Base-by-base conservation (phyloP, 2,888 invertebrate genomes). In the Embidobia sp. region DNA sequence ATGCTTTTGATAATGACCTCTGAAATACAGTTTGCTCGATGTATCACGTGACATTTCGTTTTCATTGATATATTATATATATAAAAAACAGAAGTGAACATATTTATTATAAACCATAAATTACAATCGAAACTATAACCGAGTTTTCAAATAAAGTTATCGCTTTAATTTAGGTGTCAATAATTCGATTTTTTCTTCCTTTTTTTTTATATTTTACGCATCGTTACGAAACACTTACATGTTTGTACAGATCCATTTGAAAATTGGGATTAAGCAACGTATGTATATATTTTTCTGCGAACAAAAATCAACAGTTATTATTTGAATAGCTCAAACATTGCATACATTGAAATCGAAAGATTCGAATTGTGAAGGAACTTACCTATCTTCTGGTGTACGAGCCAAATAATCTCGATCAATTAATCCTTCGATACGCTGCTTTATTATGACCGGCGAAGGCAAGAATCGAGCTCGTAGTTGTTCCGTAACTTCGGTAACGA, bases 381-480 rank as follows among this genome's bases (percentile, higher is more conserved):
- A 90, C 90, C 96, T 94, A 93, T 99, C 99, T 91, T 98, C 97
- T 70, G 97, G 95, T 88, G 98, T 98, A 90, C 99, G 94, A 82
- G 98, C 97, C 89, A 99, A 93, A 92, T 99, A 99, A 91, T 99
- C 99, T 83, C 99, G 93, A 91, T 99, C 99, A 90, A 99, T 99
- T 87, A 99, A 94, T 78, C 98, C 98, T 92, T 99, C 99, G 91
- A 99, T 99, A 90, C 99, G 94, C 91, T 99, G 98, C 92, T 99
- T 99, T 90, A 99, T 99, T 83, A 98, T 95, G 83, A 97, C 97
- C 59, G 99, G 99, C 85, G 97, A 97, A 79, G 99, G 99, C 91
- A 98, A 93, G 93, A 99, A 99, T 88, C 99, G 94, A 84, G 95
- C 95, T 91, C 96, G 97, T 83, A 99, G 92, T 91, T 99, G 98